phyloP scores from a whole-genome alignment of 2,797 vertebrate species.

The Kryptopterus vitreolus region DNA sequence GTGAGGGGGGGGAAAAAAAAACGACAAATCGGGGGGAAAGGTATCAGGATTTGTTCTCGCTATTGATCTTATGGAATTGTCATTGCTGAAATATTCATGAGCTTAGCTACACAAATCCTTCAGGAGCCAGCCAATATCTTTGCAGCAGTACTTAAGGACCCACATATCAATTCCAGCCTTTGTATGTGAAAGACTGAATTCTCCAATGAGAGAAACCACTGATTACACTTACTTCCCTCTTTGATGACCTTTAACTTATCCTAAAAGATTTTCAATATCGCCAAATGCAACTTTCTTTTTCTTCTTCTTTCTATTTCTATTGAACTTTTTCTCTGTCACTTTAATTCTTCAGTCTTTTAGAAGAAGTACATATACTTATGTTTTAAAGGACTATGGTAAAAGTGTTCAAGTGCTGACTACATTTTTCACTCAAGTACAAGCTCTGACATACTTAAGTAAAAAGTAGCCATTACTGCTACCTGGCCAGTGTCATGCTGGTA shows the following conservation, averaged over 20 bases:
- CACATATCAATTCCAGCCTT: slow-evolving; percentile 52
- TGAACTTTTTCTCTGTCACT: not conserved
- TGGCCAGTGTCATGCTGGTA: too few species aligned
- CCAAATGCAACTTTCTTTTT: not conserved
- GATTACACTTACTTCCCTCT: slow-evolving; percentile 42
- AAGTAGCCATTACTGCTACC: too few species aligned
- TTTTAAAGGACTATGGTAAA: too few species aligned
- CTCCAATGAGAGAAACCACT: slow-evolving; percentile 48
- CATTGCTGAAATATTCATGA: slow-evolving; percentile 64
- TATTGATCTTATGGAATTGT: slow-evolving; percentile 64
- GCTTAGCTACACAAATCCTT: slow-evolving; percentile 60
- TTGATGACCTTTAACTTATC: slow-evolving; percentile 18
- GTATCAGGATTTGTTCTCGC: slow-evolving; percentile 41
- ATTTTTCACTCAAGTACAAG: too few species aligned
- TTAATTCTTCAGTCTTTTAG: too few species aligned
- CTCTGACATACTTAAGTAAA: too few species aligned
- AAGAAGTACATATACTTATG: too few species aligned
- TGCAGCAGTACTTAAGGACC: slow-evolving; percentile 48
- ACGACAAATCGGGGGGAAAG: slow-evolving; percentile 45
- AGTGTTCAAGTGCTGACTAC: too few species aligned
- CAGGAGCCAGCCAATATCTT: slow-evolving; percentile 53
- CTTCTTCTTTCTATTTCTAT: not conserved
- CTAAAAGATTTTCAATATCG: slow-evolving; percentile 35
- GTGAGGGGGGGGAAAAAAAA: slow-evolving; percentile 26
- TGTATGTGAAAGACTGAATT: slow-evolving; percentile 49